phyloP scores from a whole-genome alignment of 2,113 vertebrate genomes.

The Alouatta palliata region DNA sequence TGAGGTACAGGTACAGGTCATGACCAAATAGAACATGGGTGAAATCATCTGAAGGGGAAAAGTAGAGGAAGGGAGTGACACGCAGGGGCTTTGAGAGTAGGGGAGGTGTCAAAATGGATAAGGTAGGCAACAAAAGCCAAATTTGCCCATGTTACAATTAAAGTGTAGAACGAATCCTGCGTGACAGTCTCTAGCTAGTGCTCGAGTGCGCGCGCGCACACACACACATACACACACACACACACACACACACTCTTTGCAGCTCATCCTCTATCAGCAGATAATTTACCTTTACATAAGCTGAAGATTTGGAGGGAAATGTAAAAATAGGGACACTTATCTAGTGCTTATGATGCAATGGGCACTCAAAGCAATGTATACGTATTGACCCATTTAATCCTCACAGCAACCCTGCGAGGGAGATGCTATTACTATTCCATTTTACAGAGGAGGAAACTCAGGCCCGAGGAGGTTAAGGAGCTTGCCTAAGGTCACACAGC shows the following conservation, averaged over 20 bases:
- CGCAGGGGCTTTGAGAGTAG: background rate
- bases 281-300: background rate
- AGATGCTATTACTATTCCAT: no score
- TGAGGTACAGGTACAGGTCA: background rate
- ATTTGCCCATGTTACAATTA: background rate
- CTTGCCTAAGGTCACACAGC: background rate
- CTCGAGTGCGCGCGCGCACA: rapidly evolving
- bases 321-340: background rate
- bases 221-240: no score
- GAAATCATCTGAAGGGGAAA: background rate
- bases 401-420: background rate
- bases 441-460: background rate
- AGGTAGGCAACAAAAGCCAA: background rate
- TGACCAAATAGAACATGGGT: background rate
- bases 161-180: background rate
- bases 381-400: background rate
- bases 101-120: background rate
- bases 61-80: no score
- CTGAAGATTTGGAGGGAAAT: background rate
- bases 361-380: background rate
- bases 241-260: background rate
- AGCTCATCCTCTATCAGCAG: background rate
- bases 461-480: background rate
- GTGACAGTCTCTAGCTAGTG: background rate
- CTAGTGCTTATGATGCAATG: background rate